Evolutionary conservation across 2,113 vertebrate species (phyloP).

Genomic region (Heteronetta atricapilla): DNA sequence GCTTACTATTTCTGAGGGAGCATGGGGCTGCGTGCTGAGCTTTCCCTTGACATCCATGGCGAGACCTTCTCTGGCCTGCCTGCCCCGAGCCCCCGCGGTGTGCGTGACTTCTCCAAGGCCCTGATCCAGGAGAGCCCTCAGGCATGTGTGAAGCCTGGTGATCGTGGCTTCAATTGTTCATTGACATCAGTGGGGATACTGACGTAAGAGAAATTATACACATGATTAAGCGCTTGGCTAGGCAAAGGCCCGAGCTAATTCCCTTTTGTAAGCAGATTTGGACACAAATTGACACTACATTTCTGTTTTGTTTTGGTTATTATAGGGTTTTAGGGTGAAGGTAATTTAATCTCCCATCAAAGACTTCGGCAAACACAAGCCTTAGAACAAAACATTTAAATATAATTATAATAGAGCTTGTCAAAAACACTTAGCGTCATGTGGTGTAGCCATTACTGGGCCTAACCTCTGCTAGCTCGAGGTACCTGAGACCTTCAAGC

Average conservation of each 20-base stretch:
- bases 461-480: background rate
- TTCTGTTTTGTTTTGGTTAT: constrained; percentile 63
- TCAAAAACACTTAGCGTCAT: constrained; percentile 7
- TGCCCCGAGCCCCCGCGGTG: background rate
- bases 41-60: background rate
- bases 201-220: constrained; percentile 34
- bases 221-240: constrained; percentile 35
- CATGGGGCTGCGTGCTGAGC: background rate
- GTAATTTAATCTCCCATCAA: constrained; percentile 66
- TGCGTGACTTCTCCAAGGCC: background rate
- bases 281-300: constrained; percentile 44
- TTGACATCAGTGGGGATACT: constrained; percentile 52
- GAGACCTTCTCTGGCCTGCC: background rate
- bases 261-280: constrained; percentile 56
- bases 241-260: constrained; percentile 34
- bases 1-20: background rate
- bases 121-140: background rate
- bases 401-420: constrained; percentile 49
- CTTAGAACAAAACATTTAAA: constrained; percentile 47
- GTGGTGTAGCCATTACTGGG: background rate
- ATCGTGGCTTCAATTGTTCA: background rate
- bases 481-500: background rate
- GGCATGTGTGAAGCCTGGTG: background rate
- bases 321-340: constrained; percentile 14
- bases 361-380: constrained; percentile 34